Conservation (phyloP, 1,140 invertebrate genomes). For the Linepithema humile region DNA sequence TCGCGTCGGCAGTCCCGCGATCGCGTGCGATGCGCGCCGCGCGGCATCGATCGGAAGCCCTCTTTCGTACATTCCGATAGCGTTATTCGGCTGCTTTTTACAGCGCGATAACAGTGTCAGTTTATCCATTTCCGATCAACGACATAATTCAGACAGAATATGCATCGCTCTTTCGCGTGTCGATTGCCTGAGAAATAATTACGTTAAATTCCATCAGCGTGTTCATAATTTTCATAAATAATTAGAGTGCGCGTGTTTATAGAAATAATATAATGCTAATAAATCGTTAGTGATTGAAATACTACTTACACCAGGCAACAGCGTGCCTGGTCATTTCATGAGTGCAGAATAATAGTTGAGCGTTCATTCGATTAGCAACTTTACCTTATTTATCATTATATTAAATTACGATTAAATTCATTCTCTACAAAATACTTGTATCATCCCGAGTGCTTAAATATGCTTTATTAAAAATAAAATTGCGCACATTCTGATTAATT, state of each 20-base stretch:
- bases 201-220: neutral
- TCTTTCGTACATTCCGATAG: neutral
- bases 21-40: neutral
- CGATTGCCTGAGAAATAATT: neutral
- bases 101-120: neutral
- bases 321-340: neutral
- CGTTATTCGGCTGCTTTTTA: neutral
- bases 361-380: neutral
- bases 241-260: neutral
- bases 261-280: neutral
- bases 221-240: neutral
- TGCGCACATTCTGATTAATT: neutral
- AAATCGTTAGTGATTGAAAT: neutral
- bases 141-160: no score
- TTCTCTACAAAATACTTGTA: neutral
- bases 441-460: neutral
- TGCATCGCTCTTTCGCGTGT: neutral
- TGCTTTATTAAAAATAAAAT: neutral
- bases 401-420: neutral
- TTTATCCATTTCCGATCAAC: no score
- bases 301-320: neutral
- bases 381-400: neutral
- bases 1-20: conserved; percentile 30
- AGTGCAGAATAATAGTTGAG: neutral
- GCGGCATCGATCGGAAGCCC: conserved; percentile 18